phyloP scores from a whole-genome alignment of 2,113 vertebrate genomes.

The Vireo altiloquus region DNA sequence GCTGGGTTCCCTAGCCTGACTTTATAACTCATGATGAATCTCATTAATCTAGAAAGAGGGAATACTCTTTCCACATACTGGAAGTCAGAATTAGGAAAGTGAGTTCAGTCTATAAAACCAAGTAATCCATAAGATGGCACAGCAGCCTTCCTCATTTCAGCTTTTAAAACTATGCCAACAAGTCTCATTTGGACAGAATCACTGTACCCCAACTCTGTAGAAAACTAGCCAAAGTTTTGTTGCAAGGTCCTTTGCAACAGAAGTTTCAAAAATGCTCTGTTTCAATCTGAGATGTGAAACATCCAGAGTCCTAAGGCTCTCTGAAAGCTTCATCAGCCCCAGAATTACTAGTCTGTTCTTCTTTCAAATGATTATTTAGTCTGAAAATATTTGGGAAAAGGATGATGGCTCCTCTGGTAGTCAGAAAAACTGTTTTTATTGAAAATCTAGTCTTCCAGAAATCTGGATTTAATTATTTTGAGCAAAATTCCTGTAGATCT shows the following conservation, averaged over 20 bases:
- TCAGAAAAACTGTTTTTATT: neutral
- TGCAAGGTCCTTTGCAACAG: neutral
- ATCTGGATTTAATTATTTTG: neutral
- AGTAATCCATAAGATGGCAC: neutral
- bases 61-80: neutral
- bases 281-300: neutral
- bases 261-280: neutral
- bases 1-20: neutral
- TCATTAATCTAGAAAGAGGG: neutral
- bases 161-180: neutral
- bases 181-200: neutral
- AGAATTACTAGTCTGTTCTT: neutral
- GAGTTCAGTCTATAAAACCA: neutral
- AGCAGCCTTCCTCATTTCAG: neutral
- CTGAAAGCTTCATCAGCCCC: neutral
- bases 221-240: neutral
- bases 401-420: neutral
- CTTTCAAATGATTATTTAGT: neutral
- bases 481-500: neutral
- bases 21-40: neutral
- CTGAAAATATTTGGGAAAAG: neutral
- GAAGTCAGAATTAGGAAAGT: neutral
- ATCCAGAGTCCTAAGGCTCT: neutral
- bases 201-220: fast-evolving
- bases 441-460: neutral